Evolutionary conservation across 2,797 vertebrate genomes (phyloP).

Genomic region (Acrocephalus scirpaceus): DNA sequence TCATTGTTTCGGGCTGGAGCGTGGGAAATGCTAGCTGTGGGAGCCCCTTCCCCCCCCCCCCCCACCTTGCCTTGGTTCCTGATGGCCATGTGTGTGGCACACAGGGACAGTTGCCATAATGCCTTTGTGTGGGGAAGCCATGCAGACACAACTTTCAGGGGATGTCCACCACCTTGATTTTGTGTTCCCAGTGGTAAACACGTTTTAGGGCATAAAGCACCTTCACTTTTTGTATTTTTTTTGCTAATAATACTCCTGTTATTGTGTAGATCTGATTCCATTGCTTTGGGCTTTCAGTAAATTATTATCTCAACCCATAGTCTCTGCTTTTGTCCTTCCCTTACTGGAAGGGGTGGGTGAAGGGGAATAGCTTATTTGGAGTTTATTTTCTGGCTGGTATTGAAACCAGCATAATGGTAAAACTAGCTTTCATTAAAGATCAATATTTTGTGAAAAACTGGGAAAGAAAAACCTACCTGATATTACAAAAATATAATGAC

Average conservation of each 20-base stretch:
- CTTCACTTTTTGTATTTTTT: not conserved
- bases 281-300: not conserved
- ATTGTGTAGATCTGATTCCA: not conserved
- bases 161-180: rapidly evolving
- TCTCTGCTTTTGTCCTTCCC: not conserved
- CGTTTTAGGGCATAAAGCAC: not conserved
- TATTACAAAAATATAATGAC: not conserved
- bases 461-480: not conserved
- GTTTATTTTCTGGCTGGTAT: not conserved
- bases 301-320: not conserved
- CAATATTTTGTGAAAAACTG: not conserved
- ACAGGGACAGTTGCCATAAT: rapidly evolving
- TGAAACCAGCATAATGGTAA: not conserved
- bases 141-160: rapidly evolving
- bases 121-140: not conserved
- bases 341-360: not conserved
- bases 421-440: not conserved
- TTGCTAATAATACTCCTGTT: not conserved
- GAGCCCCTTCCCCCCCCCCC: too few species aligned
- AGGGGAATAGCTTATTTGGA: not conserved
- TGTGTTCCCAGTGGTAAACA: not conserved
- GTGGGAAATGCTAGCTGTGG: too few species aligned
- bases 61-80: too few species aligned
- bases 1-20: not conserved
- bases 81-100: too few species aligned